phyloP scores from a whole-genome alignment of 2,113 vertebrate species.

The Chaetodon trifascialis region DNA sequence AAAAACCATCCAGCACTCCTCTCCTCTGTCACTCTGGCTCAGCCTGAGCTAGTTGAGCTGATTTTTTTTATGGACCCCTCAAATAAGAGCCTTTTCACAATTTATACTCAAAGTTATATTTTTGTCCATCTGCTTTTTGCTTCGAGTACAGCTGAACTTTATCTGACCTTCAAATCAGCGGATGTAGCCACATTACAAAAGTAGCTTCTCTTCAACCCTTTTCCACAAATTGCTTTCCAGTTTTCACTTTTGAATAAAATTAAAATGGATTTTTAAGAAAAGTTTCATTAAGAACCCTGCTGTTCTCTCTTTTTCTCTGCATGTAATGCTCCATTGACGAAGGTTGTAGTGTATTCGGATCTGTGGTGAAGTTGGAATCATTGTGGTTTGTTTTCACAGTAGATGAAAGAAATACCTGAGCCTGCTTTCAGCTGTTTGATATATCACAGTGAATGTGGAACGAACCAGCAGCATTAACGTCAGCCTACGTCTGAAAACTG shows the following conservation, averaged over 20 bases:
- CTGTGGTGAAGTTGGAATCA: constrained; percentile 33
- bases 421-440: constrained; percentile 73
- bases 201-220: background rate
- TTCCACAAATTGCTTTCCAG: constrained; percentile 43
- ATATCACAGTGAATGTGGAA: constrained; percentile 72
- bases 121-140: constrained; percentile 1
- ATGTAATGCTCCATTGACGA: background rate
- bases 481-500: constrained; percentile 44
- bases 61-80: background rate
- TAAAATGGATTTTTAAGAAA: constrained; percentile 32
- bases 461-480: constrained; percentile 61
- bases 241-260: constrained; percentile 53
- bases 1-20: constrained; percentile 9
- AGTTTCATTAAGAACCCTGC: constrained; percentile 19
- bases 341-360: constrained; percentile 26
- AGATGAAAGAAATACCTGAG: constrained; percentile 85
- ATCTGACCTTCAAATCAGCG: background rate
- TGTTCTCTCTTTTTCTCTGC: background rate
- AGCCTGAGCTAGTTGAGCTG: constrained; percentile 55
- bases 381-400: constrained; percentile 81
- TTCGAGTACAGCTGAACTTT: constrained; percentile 22
- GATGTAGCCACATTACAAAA: constrained; percentile 9
- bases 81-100: constrained; percentile 19
- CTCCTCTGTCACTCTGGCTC: constrained; percentile 5
- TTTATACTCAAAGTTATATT: constrained; percentile 29